Conservation (phyloP, 1,140 invertebrate genomes). For the Eupristina koningsbergeri region DNA sequence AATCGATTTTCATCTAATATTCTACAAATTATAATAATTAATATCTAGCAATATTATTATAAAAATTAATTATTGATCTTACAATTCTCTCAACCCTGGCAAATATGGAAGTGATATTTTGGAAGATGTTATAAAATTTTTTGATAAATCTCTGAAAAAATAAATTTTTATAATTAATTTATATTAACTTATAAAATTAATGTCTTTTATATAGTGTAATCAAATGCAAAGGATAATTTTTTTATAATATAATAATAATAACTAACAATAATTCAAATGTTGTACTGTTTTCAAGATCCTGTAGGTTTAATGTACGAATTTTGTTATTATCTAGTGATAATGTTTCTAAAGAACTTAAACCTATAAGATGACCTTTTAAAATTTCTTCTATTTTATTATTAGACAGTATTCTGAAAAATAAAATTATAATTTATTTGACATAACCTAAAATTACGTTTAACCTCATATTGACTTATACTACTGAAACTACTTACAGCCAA, state of each 20-base stretch:
- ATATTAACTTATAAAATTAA: too few species aligned
- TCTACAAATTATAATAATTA: constrained; percentile 59
- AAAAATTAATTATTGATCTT: constrained; percentile 59
- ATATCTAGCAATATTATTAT: not conserved
- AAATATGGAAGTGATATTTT: constrained; percentile 71
- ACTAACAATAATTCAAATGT: constrained; percentile 71
- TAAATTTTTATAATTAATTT: constrained; percentile 14
- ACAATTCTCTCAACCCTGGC: constrained; percentile 73
- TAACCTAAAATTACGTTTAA: not conserved
- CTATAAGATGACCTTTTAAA: constrained; percentile 64
- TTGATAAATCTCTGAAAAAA: constrained; percentile 61
- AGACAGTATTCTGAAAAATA: constrained; percentile 65
- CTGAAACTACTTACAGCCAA: constrained; percentile 62
- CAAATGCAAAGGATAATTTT: too few species aligned
- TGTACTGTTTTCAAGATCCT: constrained; percentile 67
- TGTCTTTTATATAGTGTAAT: too few species aligned
- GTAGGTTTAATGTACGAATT: constrained; percentile 67
- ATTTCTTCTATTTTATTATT: constrained; percentile 71
- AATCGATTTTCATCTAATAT: constrained; percentile 72
- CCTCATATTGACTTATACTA: constrained; percentile 17
- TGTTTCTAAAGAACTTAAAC: constrained; percentile 68
- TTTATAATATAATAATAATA: too few species aligned
- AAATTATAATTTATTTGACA: not conserved
- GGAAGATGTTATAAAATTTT: constrained; percentile 68
- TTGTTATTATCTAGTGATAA: constrained; percentile 70